These are phyloP conservation scores for Agrotis exclamationis DNA, from an alignment of 2,888 invertebrate genomes.

Conservation along the genomic window DNA sequence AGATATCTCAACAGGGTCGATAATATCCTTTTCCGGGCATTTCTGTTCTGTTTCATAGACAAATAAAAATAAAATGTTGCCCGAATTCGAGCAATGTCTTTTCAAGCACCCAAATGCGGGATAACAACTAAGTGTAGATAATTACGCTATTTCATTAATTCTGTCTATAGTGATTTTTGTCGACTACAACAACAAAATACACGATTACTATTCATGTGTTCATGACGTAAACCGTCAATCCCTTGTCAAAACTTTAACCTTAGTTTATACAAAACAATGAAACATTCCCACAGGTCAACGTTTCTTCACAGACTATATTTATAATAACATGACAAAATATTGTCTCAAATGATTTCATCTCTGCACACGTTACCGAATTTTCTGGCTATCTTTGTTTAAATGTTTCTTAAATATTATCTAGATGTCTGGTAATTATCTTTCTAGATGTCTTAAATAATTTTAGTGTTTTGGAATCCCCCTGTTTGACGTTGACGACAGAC, in stretches of 20 bases:
- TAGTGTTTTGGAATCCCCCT: conserved; percentile 12
- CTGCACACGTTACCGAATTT: conserved; percentile 12
- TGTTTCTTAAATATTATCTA: background rate
- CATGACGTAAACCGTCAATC: background rate
- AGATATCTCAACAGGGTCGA: too few relatives aligned
- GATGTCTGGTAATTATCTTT: conserved; percentile 1
- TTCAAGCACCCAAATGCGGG: too few relatives aligned
- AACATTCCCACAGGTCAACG: conserved; percentile 22
- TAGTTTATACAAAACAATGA: conserved; percentile 19
- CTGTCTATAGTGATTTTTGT: background rate
- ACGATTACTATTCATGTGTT: background rate
- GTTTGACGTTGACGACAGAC: background rate
- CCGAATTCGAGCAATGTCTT: too few relatives aligned
- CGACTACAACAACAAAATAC: background rate
- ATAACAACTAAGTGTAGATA: too few relatives aligned
- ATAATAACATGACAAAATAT: conserved; percentile 8
- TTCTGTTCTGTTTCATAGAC: too few relatives aligned
- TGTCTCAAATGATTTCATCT: conserved; percentile 27
- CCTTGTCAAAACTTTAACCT: conserved; percentile 8
- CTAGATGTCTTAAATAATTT: conserved; percentile 2
- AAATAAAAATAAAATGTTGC: too few relatives aligned
- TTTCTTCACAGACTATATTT: conserved; percentile 37
- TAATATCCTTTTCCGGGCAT: too few relatives aligned
- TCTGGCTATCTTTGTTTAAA: conserved; percentile 6
- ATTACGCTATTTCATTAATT: background rate